phyloP scores from a whole-genome alignment of 1,140 invertebrate species.

The Musca vetustissima region DNA sequence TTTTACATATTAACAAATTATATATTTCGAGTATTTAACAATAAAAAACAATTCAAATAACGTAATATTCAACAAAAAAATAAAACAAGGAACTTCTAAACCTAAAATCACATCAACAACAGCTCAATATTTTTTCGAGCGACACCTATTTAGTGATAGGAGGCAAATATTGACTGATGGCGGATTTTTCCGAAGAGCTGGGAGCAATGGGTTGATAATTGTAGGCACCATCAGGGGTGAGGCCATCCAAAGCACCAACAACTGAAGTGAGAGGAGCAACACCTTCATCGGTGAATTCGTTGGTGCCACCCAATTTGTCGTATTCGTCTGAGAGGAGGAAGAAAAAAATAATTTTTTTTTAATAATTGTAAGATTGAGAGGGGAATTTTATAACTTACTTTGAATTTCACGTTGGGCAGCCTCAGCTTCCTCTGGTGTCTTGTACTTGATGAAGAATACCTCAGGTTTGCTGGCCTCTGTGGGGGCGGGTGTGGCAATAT shows the following conservation, averaged over 20 bases:
- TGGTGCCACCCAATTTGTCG: constrained; percentile 51
- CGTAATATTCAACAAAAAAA: constrained; percentile 27
- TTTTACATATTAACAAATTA: not conserved
- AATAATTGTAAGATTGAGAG: not conserved
- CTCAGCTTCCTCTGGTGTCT: constrained; percentile 64
- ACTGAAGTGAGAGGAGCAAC: constrained; percentile 50
- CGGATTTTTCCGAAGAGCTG: constrained; percentile 9
- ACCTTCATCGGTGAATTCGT: constrained; percentile 49
- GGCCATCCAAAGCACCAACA: constrained; percentile 48
- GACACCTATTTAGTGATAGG: constrained; percentile 7
- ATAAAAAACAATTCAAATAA: constrained; percentile 22
- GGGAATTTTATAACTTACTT: constrained; percentile 29
- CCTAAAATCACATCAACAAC: not conserved
- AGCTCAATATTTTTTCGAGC: not conserved
- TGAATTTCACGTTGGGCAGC: constrained; percentile 53
- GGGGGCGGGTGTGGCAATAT: constrained; percentile 72
- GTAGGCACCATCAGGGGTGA: constrained; percentile 51
- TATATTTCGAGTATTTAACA: not conserved
- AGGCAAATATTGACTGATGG: constrained; percentile 26
- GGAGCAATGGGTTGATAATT: constrained; percentile 45
- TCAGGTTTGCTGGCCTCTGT: constrained; percentile 73
- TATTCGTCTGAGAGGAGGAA: constrained; percentile 39
- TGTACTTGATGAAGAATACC: constrained; percentile 76
- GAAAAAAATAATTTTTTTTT: not conserved
- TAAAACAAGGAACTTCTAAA: not conserved